Base-by-base conservation (phyloP, 2,888 invertebrate genomes). In the Herminia tarsipennalis region DNA sequence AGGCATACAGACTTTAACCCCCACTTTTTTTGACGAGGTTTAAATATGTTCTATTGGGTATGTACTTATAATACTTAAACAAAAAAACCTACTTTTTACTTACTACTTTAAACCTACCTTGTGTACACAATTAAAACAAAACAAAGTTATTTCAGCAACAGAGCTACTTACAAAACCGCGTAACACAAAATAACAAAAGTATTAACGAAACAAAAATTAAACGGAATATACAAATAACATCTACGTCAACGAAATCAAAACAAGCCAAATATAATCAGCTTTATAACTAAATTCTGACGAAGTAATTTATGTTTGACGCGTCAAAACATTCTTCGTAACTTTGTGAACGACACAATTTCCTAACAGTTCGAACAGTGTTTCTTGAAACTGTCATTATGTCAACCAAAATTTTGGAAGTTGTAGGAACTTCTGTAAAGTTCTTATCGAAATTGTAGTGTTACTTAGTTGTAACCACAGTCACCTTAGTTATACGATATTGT, bases 281-380 rank as follows among this genome's bases (percentile, higher is more conserved):
- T 65, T 42, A 49, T 17, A 41, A 40, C 30, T 13, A 44, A 57
- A 53, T 61, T 60, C 54, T 53, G 68, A 61, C 32, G 50, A 68
- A 54, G 56, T 50, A 65, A 65, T 57, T 65, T 52, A 56, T 56
- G 54, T 50, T 68, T 37, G 47, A 16, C 34, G 43, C 45, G 43
- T 54, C 53, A 54, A 62, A 65, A 48, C 44, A 60, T 52, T 65
- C 47, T 49, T 20, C 22, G 34, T 30, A 39, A 49, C 42, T 66
- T 57, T n/a, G 24, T 30, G 22, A 64, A 44, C 42, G 47, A 43
- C 52, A 48, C 40, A 42, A 41, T 46, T 66, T 39, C 45, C 45
- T 39, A 29, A 39, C 16, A 27, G 17, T 22, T 21, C 17, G 12
- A 34, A 3, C 16, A 27, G 12, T 25, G 17, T 17, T 27, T 13